A percentile compares a stretch with the other conserved stretches of the same genome.
These are phyloP conservation scores for Hipposideros larvatus DNA, from an alignment of 2,797 vertebrate genomes.

Conservation along the genomic window DNA sequence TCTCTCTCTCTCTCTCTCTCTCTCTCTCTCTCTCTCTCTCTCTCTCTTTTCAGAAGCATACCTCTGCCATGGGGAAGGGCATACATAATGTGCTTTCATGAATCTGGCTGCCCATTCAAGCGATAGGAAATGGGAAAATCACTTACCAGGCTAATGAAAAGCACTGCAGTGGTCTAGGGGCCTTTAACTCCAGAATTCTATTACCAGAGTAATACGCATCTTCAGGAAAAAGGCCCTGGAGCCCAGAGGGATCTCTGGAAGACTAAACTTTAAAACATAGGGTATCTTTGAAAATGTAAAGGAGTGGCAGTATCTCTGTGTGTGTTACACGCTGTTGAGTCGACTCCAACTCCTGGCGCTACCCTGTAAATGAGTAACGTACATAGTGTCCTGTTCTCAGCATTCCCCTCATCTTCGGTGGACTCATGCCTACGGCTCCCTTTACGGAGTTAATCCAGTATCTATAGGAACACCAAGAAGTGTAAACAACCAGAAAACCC, in stretches of 20 bases:
- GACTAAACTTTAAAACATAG: conserved; percentile 11
- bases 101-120: conserved; percentile 22
- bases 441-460: background rate
- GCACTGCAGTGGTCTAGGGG: background rate
- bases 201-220: conserved; percentile 46
- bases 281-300: background rate
- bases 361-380: background rate
- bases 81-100: conserved; percentile 1
- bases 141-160: background rate
- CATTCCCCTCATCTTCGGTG: background rate
- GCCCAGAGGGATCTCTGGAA: background rate
- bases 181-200: conserved; percentile 40
- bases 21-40: no score
- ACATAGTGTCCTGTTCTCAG: background rate
- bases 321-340: background rate
- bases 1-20: background rate
- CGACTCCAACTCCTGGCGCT: accelerated
- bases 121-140: background rate
- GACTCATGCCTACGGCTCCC: background rate
- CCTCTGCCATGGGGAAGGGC: conserved; percentile 5
- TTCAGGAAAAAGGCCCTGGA: conserved; percentile 50
- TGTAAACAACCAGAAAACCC: background rate
- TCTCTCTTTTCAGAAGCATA: background rate
- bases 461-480: background rate
- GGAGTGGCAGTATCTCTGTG: background rate